Base-by-base conservation (phyloP, 2,888 invertebrate genomes). In the Lithodes maja region DNA sequence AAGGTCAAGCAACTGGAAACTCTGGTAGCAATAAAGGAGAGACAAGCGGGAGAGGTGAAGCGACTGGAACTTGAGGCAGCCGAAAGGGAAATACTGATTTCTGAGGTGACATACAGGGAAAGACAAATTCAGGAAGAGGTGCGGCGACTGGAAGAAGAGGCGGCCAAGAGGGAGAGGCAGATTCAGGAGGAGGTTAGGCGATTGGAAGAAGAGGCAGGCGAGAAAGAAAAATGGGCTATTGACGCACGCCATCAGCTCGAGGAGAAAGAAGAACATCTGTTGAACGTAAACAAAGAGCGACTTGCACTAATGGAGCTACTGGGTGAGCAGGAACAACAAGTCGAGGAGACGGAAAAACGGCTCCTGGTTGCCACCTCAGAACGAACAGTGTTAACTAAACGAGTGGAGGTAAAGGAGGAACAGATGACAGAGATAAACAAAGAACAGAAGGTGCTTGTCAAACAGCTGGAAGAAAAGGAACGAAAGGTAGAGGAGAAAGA, bases 201-300 rank as follows among this genome's bases (percentile, higher is more conserved):
- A 12, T 12, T 61, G 61, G 61, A 71, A 17, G 71, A 12, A 17
- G 71, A 71, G 5, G 71, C 17, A 71, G 17, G 3, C 3, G 17
- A 71, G 71, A 71, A 17, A 17, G 71, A 71, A 17, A 5, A 12
- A 12, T 7, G 12, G 12, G 61, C 71, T n/a, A 86, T 83, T 9
- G 85, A 79, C 74, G 74, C 86, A 68, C 61, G 88, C 52, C 54
- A 79, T 5, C 77, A 80, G 84, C 61, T 91, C n/a, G 84, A 91
- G 78, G 54, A 61, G n/a, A 82, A 83, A 50, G 71, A 90, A 50
- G 89, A 90, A 53, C 81, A 78, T 9, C 90, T 91, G 9, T 85
- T 91, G 7, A 55, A 89, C 53, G 90, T 89, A 1, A 91, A 90
- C 52, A 90, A 90, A 68, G 91, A 91, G 50, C 86, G 90, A 3